Percentiles rank a stretch among this genome's conserved stretches.
These are phyloP conservation scores for Callithrix jacchus DNA, from an alignment of 2,113 vertebrate genomes.

Conservation along the genomic window DNA sequence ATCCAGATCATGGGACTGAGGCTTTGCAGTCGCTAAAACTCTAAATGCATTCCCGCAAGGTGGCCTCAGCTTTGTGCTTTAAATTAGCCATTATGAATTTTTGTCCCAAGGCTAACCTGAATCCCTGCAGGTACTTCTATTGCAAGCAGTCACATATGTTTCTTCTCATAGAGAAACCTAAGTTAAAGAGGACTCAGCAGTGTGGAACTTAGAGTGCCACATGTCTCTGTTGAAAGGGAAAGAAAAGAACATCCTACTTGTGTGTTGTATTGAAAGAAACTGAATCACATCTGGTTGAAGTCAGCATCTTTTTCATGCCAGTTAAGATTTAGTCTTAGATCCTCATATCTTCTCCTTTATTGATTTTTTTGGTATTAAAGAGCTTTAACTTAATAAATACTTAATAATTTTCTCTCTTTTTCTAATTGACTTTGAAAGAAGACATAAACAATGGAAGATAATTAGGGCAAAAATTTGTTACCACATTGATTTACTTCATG, in stretches of 20 bases:
- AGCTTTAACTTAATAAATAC: background rate
- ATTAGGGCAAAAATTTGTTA: background rate
- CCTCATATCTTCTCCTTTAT: background rate
- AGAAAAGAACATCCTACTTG: background rate
- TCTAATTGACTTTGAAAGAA: conserved; percentile 12
- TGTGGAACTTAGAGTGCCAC: background rate
- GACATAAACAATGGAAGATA: background rate
- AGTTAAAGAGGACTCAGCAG: background rate
- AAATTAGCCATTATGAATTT: background rate
- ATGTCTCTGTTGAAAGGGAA: background rate
- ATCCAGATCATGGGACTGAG: rapidly evolving
- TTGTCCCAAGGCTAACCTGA: background rate
- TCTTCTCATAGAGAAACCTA: background rate
- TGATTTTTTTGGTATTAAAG: background rate
- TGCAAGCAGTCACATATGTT: background rate
- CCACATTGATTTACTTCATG: background rate
- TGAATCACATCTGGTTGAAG: background rate
- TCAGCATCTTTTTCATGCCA: background rate
- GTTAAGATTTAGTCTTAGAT: background rate
- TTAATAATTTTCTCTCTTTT: conserved; percentile 24
- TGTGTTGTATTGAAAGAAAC: background rate
- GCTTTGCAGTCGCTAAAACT: background rate
- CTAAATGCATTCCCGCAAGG: background rate
- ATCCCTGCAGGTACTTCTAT: background rate
- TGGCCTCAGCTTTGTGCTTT: background rate